Evolutionary conservation across 2,888 invertebrate species (phyloP).

Genomic region (Agriopis marginaria): DNA sequence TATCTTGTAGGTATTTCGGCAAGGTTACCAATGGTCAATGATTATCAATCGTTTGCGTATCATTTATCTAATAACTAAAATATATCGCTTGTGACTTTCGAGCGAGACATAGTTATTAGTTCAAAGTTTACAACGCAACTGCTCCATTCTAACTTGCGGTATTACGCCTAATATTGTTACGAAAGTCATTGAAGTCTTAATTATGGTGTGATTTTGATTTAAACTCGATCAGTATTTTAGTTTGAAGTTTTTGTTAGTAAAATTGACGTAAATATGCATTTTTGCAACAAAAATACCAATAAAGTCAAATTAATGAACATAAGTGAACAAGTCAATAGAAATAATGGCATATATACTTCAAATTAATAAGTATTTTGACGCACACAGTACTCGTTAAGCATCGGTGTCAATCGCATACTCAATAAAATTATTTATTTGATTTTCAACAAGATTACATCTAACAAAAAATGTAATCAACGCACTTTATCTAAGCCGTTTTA

Average conservation of each 20-base stretch:
- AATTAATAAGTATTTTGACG: neutral
- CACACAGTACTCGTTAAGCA: neutral
- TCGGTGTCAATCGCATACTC: neutral
- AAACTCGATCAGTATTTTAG: too few relatives aligned
- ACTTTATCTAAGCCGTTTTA: constrained; percentile 27
- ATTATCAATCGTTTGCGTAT: neutral
- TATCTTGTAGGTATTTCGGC: neutral
- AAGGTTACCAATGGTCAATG: neutral
- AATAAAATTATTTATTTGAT: neutral
- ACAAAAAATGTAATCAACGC: constrained; percentile 29
- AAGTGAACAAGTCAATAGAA: too few relatives aligned
- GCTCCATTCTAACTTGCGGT: neutral
- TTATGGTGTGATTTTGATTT: too few relatives aligned
- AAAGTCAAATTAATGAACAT: too few relatives aligned
- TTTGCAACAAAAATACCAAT: too few relatives aligned
- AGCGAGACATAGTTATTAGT: constrained; percentile 5
- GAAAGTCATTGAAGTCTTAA: too few relatives aligned
- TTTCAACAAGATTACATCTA: constrained; percentile 13
- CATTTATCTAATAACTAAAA: neutral
- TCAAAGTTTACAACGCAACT: neutral
- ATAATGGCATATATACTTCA: too few relatives aligned
- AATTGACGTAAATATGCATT: too few relatives aligned
- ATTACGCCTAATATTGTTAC: neutral
- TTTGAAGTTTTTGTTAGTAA: too few relatives aligned
- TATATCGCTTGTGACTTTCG: neutral